Evolutionary conservation across 2,113 vertebrate genomes (phyloP).

Genomic region (Eurypyga helias): DNA sequence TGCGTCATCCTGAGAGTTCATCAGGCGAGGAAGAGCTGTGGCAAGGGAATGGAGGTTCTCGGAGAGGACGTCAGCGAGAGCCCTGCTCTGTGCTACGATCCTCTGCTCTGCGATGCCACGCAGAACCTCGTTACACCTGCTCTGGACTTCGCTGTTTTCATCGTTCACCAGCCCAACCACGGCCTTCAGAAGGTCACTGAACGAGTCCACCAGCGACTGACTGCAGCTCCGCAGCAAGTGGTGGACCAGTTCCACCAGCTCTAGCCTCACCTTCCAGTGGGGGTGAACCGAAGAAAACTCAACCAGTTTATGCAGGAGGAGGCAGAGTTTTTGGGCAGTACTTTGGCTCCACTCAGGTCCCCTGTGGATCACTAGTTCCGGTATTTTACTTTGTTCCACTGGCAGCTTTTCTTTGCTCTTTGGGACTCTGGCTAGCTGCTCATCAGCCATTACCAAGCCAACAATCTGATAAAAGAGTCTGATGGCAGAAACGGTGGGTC

Average conservation of each 20-base stretch:
- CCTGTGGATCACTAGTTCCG: constrained; percentile 83
- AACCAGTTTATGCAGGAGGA: constrained; percentile 84
- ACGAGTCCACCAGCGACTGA: constrained; percentile 78
- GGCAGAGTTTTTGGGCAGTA: constrained; percentile 78
- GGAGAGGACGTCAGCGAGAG: constrained; percentile 84
- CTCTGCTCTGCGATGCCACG: constrained; percentile 71
- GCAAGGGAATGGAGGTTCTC: constrained; percentile 90
- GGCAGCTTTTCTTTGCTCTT: constrained; percentile 15
- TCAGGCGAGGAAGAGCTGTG: constrained; percentile 89
- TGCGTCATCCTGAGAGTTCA: constrained; percentile 88
- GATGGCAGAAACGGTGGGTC: constrained; percentile 79
- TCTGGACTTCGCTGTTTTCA: constrained; percentile 81
- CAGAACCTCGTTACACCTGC: constrained; percentile 75
- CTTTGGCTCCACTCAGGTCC: constrained; percentile 83
- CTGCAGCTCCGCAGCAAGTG: constrained; percentile 81
- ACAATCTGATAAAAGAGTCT: constrained; percentile 82
- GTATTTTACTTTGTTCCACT: constrained; percentile 64
- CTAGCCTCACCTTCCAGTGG: constrained; percentile 91
- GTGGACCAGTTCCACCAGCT: constrained; percentile 81
- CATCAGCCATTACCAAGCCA: constrained; percentile 85
- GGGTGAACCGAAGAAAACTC: constrained; percentile 83
- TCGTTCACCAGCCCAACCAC: constrained; percentile 88
- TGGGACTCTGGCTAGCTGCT: constrained; percentile 74
- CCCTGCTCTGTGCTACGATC: constrained; percentile 66
- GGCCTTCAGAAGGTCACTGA: constrained; percentile 83